A percentile compares a stretch with the other conserved stretches of the same genome.
Evolutionary conservation across 2,797 vertebrate species (phyloP).

Genomic region (Tenualosa thibaudeaui): DNA sequence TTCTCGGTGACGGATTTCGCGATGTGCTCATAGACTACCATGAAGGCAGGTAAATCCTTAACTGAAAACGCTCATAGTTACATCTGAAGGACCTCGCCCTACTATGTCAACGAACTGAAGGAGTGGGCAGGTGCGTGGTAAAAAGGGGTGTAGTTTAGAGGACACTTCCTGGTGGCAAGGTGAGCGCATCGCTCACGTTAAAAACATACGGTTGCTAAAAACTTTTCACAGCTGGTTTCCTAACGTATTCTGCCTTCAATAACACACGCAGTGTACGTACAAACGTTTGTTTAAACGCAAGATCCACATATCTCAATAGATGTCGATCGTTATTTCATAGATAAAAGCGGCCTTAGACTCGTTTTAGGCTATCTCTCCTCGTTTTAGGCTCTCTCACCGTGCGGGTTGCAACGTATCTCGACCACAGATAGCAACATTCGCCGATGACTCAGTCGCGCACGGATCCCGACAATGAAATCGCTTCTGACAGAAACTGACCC

Average conservation of each 20-base stretch:
- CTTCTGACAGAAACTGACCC: neutral
- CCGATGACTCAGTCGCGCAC: neutral
- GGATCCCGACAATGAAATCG: neutral
- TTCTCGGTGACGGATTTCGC: neutral
- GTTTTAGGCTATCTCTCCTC: neutral
- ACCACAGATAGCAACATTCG: neutral
- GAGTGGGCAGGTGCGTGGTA: neutral
- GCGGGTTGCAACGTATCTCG: neutral
- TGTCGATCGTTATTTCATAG: neutral
- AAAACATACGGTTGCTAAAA: constrained; percentile 9
- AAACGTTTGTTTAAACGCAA: neutral
- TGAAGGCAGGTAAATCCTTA: neutral
- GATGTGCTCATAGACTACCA: neutral
- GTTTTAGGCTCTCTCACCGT: neutral
- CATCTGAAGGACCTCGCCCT: neutral
- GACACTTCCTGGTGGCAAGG: constrained; percentile 66
- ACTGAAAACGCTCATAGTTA: neutral
- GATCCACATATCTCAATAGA: neutral
- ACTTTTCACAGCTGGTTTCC: neutral
- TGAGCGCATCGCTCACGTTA: constrained; percentile 53
- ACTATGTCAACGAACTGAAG: neutral
- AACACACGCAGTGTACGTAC: too few species aligned
- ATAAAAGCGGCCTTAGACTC: neutral
- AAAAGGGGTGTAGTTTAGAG: constrained; percentile 9
- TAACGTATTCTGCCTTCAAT: neutral